Evolutionary conservation across 2,113 vertebrate species (phyloP), one percentile per base, ranked within the genome.

Genomic region (Sapajus apella): DNA sequence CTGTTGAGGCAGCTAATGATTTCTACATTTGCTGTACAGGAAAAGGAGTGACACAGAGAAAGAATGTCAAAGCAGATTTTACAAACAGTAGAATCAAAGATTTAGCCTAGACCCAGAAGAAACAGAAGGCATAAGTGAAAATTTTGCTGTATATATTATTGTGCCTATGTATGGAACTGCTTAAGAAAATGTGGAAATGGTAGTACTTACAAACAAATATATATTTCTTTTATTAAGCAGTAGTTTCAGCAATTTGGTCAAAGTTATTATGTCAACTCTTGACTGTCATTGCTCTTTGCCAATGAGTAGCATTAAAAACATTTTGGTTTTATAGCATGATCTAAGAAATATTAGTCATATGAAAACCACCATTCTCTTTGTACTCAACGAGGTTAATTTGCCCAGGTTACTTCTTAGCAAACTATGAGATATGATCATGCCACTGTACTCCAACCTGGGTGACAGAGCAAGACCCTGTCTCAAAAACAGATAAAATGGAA

Each of bases 281-380:
- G 40, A 92, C 70, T 90, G 21, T 52, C 30, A 52, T 6, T 85
- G 94, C 45, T 85, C 40, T 86, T 37, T 90, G 47, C 79, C 84
- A 93, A 40, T 97, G 95, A 97, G 92, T 93, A 95, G 95, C 81
- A 92, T 50, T 91, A 23, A 94, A 98, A 97, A 80, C 96, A 96
- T 97, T 97, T 82, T 82, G 84, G 93, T 83, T 97, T 95, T 96
- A 90, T 1, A 2, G 55, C 56, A 79, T 68, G 66, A 75, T 97
- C 95, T 94, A 97, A 97, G 88, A 97, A 96, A 97, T 96, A 96
- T 68, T 96, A 97, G 85, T 20, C 35, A 21, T 79, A 52, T 66
- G 47, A 96, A 96, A 97, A 93, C 61, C 12, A 64, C 27, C 61
- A 32, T 64, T 64, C 27, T 64, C 27, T 64, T 64, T 64, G 27